phyloP scores from a whole-genome alignment of 1,140 invertebrate genomes.

The Hyphantria cunea region DNA sequence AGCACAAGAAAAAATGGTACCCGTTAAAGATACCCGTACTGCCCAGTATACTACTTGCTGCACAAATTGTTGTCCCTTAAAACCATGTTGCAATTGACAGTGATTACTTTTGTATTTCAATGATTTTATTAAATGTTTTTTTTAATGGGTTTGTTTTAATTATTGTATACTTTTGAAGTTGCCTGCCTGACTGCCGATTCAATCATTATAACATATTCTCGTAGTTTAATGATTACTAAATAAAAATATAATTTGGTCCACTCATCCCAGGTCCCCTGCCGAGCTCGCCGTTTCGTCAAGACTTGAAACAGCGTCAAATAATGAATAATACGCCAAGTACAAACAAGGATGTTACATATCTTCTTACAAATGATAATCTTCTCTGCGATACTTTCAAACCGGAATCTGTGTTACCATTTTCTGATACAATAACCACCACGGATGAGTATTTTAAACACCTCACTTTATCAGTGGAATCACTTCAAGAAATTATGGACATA shows the following conservation, averaged over 20 bases:
- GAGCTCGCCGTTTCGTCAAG: slow-evolving; percentile 47
- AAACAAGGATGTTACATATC: slow-evolving; percentile 12
- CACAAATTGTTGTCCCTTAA: slow-evolving; percentile 45
- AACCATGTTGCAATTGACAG: slow-evolving; percentile 26
- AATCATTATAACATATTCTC: no score
- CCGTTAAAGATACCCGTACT: slow-evolving; percentile 61
- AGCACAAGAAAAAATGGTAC: slow-evolving; percentile 52
- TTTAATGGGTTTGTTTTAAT: no score
- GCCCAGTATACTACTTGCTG: slow-evolving; percentile 57
- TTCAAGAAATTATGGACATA: slow-evolving; percentile 9
- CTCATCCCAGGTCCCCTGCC: slow-evolving; percentile 55
- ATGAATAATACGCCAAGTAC: slow-evolving; percentile 23
- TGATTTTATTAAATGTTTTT: slow-evolving; percentile 6
- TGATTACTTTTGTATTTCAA: slow-evolving; percentile 2
- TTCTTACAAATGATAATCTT: slow-evolving; percentile 6
- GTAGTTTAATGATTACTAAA: no score
- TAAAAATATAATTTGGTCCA: slow-evolving; percentile 42
- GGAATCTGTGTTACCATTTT: slow-evolving; percentile 13
- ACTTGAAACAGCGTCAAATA: slow-evolving; percentile 46
- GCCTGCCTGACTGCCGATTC: no score
- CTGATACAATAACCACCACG: slow-evolving; percentile 3
- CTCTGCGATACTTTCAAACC: slow-evolving; percentile 5
- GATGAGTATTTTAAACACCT: slow-evolving; percentile 9
- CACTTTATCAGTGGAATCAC: slow-evolving; percentile 6
- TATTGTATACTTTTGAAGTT: no score